Evolutionary conservation across 2,888 invertebrate genomes (phyloP).

Genomic region (Hemicrepidius hirtus): DNA sequence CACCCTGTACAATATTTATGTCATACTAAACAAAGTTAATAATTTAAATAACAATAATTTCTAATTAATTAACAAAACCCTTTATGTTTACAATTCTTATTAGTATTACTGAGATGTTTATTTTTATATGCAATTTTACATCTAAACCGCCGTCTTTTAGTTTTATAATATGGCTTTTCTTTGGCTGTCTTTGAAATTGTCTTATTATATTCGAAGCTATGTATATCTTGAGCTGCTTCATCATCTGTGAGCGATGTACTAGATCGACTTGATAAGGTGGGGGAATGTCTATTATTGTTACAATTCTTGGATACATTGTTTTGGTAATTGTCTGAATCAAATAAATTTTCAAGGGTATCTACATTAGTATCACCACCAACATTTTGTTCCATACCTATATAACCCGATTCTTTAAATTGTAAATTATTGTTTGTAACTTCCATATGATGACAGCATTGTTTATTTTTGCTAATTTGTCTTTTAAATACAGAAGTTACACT

Average conservation of each 20-base stretch:
- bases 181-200: conserved; percentile 22
- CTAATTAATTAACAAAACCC: conserved; percentile 32
- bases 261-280: conserved; percentile 44
- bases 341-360: conserved; percentile 12
- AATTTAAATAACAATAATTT: background rate
- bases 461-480: conserved; percentile 29
- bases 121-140: conserved; percentile 50
- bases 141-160: conserved; percentile 47
- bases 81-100: conserved; percentile 41
- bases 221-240: conserved; percentile 42
- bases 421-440: conserved; percentile 9
- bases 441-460: conserved; percentile 34
- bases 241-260: conserved; percentile 54
- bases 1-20: too few relatives aligned
- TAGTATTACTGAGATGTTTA: conserved; percentile 41
- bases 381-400: conserved; percentile 31
- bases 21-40: too few relatives aligned
- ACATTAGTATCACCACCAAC: conserved; percentile 1
- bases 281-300: conserved; percentile 28
- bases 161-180: conserved; percentile 45
- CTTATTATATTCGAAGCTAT: conserved; percentile 40
- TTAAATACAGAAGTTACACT: conserved; percentile 19
- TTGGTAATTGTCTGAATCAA: conserved; percentile 20
- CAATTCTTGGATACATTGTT: conserved; percentile 34
- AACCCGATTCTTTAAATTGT: conserved; percentile 11